A percentile compares a stretch with the other conserved stretches of the same genome.
Conservation (phyloP, 2,888 invertebrate species). For the Nasonovia ribisnigri region DNA sequence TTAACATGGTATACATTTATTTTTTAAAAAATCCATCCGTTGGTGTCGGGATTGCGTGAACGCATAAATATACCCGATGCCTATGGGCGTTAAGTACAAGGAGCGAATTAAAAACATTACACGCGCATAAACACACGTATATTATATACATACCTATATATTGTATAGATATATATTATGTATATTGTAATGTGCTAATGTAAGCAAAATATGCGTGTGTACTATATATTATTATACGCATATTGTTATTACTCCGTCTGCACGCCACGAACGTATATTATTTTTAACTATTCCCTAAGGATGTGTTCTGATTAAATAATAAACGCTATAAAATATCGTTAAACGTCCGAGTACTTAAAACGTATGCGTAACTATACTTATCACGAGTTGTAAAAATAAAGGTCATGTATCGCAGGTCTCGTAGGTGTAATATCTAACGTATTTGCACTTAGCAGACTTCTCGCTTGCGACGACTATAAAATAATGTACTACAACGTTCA, state of each 20-base stretch:
- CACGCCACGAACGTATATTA: background rate
- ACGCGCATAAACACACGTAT: background rate
- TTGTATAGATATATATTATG: background rate
- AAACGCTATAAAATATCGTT: background rate
- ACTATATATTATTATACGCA: conserved; percentile 9
- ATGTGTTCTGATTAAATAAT: conserved; percentile 20
- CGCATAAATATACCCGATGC: background rate
- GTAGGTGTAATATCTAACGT: background rate
- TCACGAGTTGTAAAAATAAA: background rate
- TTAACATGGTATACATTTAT: background rate
- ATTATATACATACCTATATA: background rate
- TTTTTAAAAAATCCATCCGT: background rate
- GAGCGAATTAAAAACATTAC: conserved; percentile 29
- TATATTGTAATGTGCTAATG: background rate
- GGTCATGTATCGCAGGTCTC: background rate
- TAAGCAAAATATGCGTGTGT: background rate
- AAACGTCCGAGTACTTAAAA: background rate
- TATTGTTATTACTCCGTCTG: conserved; percentile 5
- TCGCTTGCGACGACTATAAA: background rate
- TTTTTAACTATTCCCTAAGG: conserved; percentile 2
- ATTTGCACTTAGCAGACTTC: background rate
- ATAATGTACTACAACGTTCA: background rate
- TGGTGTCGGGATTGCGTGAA: conserved; percentile 32
- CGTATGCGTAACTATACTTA: background rate
- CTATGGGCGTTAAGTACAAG: conserved; percentile 28